phyloP scores from a whole-genome alignment of 2,888 invertebrate genomes.

The Chironomus riparius region DNA sequence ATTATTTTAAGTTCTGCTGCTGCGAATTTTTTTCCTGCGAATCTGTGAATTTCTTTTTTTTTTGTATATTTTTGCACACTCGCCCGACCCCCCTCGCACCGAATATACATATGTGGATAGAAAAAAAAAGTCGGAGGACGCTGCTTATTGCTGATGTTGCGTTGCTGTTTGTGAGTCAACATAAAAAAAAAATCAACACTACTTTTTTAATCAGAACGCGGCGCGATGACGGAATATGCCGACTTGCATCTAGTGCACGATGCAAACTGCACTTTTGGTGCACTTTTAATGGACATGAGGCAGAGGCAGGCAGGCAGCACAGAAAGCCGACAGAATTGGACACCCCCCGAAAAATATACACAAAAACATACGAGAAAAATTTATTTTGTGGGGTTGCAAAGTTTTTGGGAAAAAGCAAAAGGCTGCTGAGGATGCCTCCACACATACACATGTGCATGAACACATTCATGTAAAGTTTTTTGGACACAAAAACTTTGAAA shows the following conservation, averaged over 20 bases:
- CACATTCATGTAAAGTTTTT: too few species aligned
- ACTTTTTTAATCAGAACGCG: background rate
- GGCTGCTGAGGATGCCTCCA: too few species aligned
- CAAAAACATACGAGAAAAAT: too few species aligned
- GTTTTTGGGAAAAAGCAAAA: too few species aligned
- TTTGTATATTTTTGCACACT: background rate
- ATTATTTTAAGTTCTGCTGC: slow-evolving; percentile 3
- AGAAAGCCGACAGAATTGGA: too few species aligned
- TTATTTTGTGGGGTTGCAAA: too few species aligned
- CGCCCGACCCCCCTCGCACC: background rate
- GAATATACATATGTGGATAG: background rate
- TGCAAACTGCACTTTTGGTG: slow-evolving; percentile 11
- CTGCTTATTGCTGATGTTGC: background rate
- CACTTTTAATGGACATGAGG: background rate
- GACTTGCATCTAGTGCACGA: slow-evolving; percentile 24
- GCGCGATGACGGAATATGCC: slow-evolving; percentile 2
- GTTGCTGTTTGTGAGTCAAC: background rate
- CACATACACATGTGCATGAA: too few species aligned
- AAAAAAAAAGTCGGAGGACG: background rate
- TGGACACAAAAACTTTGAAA: too few species aligned
- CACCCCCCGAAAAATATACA: background rate
- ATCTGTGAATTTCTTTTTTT: background rate
- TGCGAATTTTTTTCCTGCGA: background rate
- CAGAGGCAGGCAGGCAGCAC: background rate
- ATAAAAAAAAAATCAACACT: background rate